Base-by-base conservation (phyloP, 1,140 invertebrate species). In the Danaus melanippus region DNA sequence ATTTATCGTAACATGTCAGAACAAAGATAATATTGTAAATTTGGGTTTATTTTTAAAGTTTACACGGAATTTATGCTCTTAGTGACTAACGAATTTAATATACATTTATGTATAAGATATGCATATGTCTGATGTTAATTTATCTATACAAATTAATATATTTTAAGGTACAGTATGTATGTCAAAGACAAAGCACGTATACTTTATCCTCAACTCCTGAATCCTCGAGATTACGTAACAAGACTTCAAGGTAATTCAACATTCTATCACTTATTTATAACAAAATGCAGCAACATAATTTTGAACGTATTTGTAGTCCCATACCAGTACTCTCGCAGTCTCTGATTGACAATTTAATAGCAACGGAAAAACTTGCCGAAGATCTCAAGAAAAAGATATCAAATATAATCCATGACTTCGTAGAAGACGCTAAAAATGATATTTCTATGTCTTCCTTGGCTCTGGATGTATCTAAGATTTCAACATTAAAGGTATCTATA, bases 391-490 rank as follows among this genome's bases (percentile, higher is more conserved):
- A 56, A 15, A 69, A 76, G 45, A 51, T 85, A 15, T 51, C 64
- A 1, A 53, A 48, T n/a, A 49, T 79, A 7, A 70, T 83, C 7
- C 67, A 61, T 46, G 71, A 76, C 2, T 64, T 66, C 9, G 43
- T 60, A 32, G 74, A 76, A 3, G 77, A 84, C 0, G 67, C 56
- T 2, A 79, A 71, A 49, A 62, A 75, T 42, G 71, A 82, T 44
- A 75, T 74, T 9, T 82, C 77, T 0, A 69, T 80, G 55, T 78
- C 76, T 8, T 83, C 76, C 0, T 47, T 79, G 7, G 68, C 60
- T 1, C 60, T 84, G 51, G 83, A 86, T 47, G 79, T 86, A 7
- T 86, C 83, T 7, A 86, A 83, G 58, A 86, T 86, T 69, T 82
- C 80, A 3, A 41, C 79, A 46, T 42, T 86, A 41, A 86, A 84